These are phyloP conservation scores for Bactericera cockerelli DNA, from an alignment of 1,140 invertebrate species.

Conservation along the genomic window DNA sequence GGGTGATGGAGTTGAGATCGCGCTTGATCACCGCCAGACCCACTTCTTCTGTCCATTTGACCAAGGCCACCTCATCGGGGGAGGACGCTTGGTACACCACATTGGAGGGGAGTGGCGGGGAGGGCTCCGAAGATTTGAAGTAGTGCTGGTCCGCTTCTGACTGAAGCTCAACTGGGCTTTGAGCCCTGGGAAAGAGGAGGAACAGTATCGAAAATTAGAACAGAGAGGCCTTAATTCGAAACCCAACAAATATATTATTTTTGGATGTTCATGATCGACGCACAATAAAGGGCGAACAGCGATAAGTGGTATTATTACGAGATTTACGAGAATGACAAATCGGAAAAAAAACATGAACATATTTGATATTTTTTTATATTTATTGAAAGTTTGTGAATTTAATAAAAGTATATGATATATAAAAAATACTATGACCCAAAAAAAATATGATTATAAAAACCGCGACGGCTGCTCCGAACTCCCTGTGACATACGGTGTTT, in stretches of 20 bases:
- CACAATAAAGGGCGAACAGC: too few relatives aligned
- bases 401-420: too few relatives aligned
- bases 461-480: too few relatives aligned
- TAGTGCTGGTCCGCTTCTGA: constrained; percentile 49
- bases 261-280: too few relatives aligned
- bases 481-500: too few relatives aligned
- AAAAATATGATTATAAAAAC: too few relatives aligned
- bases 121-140: constrained; percentile 21
- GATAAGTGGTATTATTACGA: too few relatives aligned
- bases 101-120: constrained; percentile 28
- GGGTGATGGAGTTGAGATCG: constrained; percentile 60
- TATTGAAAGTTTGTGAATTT: too few relatives aligned
- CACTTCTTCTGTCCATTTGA: constrained; percentile 55
- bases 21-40: constrained; percentile 47
- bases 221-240: not conserved
- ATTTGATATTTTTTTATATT: too few relatives aligned
- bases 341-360: too few relatives aligned
- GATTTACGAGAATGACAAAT: too few relatives aligned
- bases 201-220: not conserved
- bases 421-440: too few relatives aligned
- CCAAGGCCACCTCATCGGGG: constrained; percentile 90
- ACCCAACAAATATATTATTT: constrained; percentile 10
- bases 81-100: constrained; percentile 72
- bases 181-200: constrained; percentile 8
- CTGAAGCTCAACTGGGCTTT: constrained; percentile 39